Conservation (phyloP, 2,113 vertebrate genomes). For the Garra rufa region DNA sequence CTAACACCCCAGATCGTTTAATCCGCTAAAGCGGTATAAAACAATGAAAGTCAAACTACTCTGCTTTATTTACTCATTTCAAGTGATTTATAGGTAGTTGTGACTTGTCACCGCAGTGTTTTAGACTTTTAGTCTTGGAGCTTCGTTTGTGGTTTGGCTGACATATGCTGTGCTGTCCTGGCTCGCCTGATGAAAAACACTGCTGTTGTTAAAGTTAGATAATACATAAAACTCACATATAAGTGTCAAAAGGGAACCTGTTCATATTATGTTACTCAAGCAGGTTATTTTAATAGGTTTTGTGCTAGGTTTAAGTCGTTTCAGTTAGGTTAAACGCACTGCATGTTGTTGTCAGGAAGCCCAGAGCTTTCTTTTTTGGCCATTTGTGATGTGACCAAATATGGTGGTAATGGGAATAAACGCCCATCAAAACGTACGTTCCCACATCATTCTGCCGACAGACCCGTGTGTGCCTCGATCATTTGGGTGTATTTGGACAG, state of each 20-base stretch:
- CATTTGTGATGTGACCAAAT: conserved; percentile 34
- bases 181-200: conserved; percentile 35
- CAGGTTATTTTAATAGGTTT: neutral
- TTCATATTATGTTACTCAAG: neutral
- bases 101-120: neutral
- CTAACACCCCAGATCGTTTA: neutral
- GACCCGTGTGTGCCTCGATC: conserved; percentile 4
- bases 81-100: neutral
- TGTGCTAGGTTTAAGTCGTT: neutral
- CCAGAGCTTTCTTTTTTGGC: neutral
- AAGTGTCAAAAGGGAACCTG: no score
- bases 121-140: neutral
- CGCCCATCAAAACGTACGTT: conserved; percentile 19
- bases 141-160: neutral
- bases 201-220: neutral
- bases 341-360: conserved; percentile 24
- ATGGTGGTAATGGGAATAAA: conserved; percentile 16
- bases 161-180: conserved; percentile 19
- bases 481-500: conserved; percentile 3
- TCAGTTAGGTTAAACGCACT: neutral
- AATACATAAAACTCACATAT: neutral
- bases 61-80: neutral
- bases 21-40: neutral
- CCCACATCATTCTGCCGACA: neutral
- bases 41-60: neutral